Percentiles rank a stretch among this genome's conserved stretches.
phyloP scores from a whole-genome alignment of 2,113 vertebrate species.

The Daboia siamensis region DNA sequence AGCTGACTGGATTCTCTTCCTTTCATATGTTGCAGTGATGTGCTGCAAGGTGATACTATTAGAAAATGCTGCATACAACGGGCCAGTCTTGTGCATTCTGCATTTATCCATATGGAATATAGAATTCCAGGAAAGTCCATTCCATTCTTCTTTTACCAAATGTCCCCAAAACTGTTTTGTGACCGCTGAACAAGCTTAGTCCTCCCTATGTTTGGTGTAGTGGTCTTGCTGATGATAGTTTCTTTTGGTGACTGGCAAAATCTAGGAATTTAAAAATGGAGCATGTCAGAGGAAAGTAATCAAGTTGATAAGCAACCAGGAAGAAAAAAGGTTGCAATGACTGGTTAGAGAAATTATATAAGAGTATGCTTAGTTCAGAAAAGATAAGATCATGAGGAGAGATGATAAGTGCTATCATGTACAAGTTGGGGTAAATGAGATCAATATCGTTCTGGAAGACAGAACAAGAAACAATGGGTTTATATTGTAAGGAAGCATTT shows the following conservation, averaged over 20 bases:
- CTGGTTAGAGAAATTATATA: neutral
- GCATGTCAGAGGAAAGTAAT: neutral
- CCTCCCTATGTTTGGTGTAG: neutral
- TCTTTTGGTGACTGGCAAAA: neutral
- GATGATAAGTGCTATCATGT: neutral
- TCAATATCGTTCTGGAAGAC: neutral
- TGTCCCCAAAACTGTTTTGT: neutral
- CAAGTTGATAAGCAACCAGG: neutral
- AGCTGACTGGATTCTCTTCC: neutral
- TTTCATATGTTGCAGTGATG: neutral
- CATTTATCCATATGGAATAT: neutral
- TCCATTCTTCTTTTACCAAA: neutral
- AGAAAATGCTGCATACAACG: neutral
- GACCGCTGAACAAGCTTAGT: no score
- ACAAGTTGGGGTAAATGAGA: neutral
- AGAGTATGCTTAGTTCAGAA: neutral
- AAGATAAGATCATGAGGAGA: neutral
- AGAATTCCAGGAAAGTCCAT: neutral
- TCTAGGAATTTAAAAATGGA: neutral
- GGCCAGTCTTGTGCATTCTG: neutral
- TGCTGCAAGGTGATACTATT: neutral
- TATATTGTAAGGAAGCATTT: neutral
- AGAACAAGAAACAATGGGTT: neutral
- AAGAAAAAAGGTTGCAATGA: neutral
- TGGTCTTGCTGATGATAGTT: neutral